Evolutionary conservation across 2,888 invertebrate genomes (phyloP), one percentile per base, ranked within the genome.

Genomic region (Phaedon cochleariae): DNA sequence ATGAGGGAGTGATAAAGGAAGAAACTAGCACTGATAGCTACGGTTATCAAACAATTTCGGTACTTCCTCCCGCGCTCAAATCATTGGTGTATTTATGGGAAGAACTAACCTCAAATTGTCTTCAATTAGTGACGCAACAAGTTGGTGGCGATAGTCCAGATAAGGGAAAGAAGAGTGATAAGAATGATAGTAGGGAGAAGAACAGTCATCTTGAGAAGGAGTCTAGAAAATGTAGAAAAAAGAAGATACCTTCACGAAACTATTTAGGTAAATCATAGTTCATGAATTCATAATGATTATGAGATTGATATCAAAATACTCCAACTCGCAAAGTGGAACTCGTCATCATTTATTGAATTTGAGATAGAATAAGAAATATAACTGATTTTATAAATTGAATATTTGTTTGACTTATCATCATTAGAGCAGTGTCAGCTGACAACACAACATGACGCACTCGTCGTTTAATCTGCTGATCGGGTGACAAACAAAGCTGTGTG

Each of bases 1-100:
- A 85, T 1, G 86, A 86, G 49, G 74, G 70, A 3, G 82, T 85
- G 1, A 88, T 88, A 55, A 86, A 85, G 48, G 89, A 89, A 73
- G 89, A 89, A 73, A 85, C 37, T n/a, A 18, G 79, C 75, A 9
- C 79, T 79, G 64, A 73, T 75, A 54, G 63, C 69, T 79, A 84
- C 29, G 80, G 84, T 64, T 85, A 85, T 68, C 86, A 87, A 58
- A 87, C 90, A 0, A 90, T 93, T 1, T 90, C 91, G 12, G 92
- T 94, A 0, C 82, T 96, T 63, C 97, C 97, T 1, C 94, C 95
- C 0, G 95, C 96, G 0, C 82, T 97, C 53, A 92, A 95, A 59
- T 94, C 95, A 59, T 85, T 97, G 7, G 95, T 97, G 0, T 91
- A 90, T 62, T 85, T 97, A 29, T 97, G 97, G 97, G 96, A 97